A percentile compares a stretch with the other conserved stretches of the same genome.
Conservation (phyloP, 2,797 vertebrate species). For the Chiloscyllium punctatum region DNA sequence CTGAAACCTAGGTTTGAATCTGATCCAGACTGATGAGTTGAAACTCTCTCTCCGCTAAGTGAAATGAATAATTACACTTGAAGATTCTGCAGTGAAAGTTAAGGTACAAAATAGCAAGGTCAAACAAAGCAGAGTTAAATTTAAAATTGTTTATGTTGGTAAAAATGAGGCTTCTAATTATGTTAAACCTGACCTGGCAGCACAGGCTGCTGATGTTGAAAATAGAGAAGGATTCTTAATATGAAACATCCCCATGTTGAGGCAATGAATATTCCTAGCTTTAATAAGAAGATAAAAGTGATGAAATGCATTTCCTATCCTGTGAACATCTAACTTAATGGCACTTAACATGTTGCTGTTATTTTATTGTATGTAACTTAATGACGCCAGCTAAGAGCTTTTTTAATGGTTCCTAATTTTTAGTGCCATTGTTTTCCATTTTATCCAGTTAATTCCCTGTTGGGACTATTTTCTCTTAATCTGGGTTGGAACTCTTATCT, state of each 20-base stretch:
- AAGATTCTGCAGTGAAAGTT: neutral
- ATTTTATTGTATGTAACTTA: neutral
- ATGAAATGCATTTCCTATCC: neutral
- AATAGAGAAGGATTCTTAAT: neutral
- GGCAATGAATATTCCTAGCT: neutral
- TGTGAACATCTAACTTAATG: neutral
- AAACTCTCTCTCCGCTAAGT: neutral
- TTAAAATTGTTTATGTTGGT: neutral
- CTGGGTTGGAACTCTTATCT: neutral
- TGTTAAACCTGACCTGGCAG: neutral
- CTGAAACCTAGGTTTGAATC: neutral
- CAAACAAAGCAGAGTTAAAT: neutral
- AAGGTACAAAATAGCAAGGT: neutral
- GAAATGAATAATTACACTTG: neutral
- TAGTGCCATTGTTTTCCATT: neutral
- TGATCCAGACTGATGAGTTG: conserved; percentile 5
- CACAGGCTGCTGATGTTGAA: neutral
- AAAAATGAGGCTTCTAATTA: neutral
- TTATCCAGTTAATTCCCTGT: neutral
- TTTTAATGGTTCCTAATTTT: neutral
- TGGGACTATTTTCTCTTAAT: neutral
- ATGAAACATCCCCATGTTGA: neutral
- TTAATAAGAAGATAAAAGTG: neutral
- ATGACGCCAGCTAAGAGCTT: neutral
- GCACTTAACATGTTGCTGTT: neutral